Base-by-base conservation (phyloP, 2,888 invertebrate genomes). In the Melangyna quadrimaculata region DNA sequence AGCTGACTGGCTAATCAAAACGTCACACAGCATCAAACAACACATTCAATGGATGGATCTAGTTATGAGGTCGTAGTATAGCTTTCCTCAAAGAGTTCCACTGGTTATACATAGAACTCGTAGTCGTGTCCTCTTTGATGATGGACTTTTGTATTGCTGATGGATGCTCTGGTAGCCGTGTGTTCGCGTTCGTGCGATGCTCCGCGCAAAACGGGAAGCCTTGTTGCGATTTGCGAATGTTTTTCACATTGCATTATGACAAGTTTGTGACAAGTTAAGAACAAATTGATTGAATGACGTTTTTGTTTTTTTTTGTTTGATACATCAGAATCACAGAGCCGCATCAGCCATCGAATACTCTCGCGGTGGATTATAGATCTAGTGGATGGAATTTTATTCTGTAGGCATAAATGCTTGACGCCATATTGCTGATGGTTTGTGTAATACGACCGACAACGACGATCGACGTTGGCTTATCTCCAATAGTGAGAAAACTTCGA, bases 191-290 rank as follows among this genome's bases (percentile, higher is more conserved):
- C 14, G 10, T 19, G n/a, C n/a, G n/a, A n/a, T n/a, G 45, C 48
- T 40, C 67, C 22, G 10, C 3, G 35, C 71, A 57, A 48, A 57
- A 65, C 78, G 70, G 48, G 75, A 71, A 67, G 17, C 65, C 77
- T 73, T 74, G 65, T 80, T 61, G 71, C 84, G 71, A 63, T 59
- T 80, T 61, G 71, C 84, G 71, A 63, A 79, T 80, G 72, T 80
- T 78, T 79, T 83, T 57, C 83, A 73, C 83, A 79, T 79, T 48
- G 57, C 81, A 77, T 86, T 86, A 86, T 86, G 86, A 86, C 86
- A 86, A 86, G 77, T 77, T 81, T 80, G 75, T 77, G 86, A 86
- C 86, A 86, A 86, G 80, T 81, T 77, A 48, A 81, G 86, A 86
- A 86, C 86, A 86, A 86, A 86, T 86, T 86, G 86, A 80, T 86